Evolutionary conservation across 2,113 vertebrate species (phyloP).

Genomic region (Phyllostomus hastatus): DNA sequence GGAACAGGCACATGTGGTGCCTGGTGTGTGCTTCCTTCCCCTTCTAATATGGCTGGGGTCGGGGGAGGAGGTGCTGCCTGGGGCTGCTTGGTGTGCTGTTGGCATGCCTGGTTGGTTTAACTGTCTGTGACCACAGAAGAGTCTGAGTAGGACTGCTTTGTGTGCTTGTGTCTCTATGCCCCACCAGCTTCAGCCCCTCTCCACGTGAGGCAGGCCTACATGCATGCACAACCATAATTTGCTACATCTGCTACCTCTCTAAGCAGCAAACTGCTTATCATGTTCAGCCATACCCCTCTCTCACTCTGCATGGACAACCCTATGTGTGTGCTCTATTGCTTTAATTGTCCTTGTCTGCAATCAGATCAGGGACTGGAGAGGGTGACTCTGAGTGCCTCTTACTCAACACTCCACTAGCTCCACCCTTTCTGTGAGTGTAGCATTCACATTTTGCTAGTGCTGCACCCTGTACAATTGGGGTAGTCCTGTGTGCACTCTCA

Average conservation of each 20-base stretch:
- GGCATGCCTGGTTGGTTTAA: background rate
- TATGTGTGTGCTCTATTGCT: background rate
- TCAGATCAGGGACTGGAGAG: background rate
- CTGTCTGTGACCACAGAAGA: background rate
- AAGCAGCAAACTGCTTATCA: background rate
- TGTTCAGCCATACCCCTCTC: background rate
- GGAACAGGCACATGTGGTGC: background rate
- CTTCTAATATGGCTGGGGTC: background rate
- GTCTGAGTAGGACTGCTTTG: background rate
- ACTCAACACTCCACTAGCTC: background rate
- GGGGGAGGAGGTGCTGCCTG: too few species aligned
- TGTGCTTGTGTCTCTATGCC: background rate
- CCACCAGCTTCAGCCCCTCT: background rate
- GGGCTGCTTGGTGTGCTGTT: background rate
- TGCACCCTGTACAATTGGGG: background rate
- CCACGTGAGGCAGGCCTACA: background rate
- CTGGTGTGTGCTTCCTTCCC: background rate
- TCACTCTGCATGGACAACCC: background rate
- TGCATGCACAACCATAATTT: background rate
- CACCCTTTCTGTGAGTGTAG: background rate
- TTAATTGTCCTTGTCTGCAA: background rate
- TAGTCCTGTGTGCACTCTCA: background rate
- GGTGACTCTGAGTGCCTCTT: background rate
- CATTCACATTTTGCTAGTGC: background rate
- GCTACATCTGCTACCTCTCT: background rate